phyloP scores from a whole-genome alignment of 2,888 invertebrate genomes.

The Taenaris catops region DNA sequence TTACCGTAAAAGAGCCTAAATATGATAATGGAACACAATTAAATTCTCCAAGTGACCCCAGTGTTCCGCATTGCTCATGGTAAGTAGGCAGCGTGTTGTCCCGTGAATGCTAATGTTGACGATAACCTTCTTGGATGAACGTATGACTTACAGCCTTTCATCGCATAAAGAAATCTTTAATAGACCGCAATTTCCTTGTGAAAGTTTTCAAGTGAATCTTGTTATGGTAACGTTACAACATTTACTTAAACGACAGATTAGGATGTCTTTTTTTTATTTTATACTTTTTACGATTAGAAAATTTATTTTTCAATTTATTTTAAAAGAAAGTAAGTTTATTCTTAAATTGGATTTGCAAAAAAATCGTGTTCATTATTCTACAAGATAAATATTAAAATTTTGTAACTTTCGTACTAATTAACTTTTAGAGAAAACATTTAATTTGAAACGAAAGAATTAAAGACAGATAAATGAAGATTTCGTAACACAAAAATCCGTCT shows the following conservation, averaged over 20 bases:
- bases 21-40: slow-evolving; percentile 80
- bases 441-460: not conserved
- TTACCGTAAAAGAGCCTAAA: slow-evolving; percentile 78
- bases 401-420: too few species aligned
- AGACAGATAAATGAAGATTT: slow-evolving; percentile 3
- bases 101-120: slow-evolving; percentile 59
- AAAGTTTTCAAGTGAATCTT: slow-evolving; percentile 55
- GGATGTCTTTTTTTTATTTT: too few species aligned
- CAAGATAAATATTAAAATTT: too few species aligned
- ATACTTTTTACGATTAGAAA: too few species aligned
- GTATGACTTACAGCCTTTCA: slow-evolving; percentile 56
- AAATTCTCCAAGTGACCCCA: slow-evolving; percentile 72
- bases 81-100: slow-evolving; percentile 61
- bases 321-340: too few species aligned
- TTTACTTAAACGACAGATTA: too few species aligned
- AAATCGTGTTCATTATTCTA: too few species aligned
- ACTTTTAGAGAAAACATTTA: too few species aligned
- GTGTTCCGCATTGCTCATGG: slow-evolving; percentile 75
- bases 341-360: too few species aligned
- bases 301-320: too few species aligned
- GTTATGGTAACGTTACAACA: slow-evolving; percentile 24
- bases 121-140: slow-evolving; percentile 54
- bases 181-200: slow-evolving; percentile 54
- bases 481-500: slow-evolving; percentile 9
- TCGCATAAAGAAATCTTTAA: slow-evolving; percentile 58